Evolutionary conservation across 2,888 invertebrate species (phyloP).

Genomic region (Carcina quercana): DNA sequence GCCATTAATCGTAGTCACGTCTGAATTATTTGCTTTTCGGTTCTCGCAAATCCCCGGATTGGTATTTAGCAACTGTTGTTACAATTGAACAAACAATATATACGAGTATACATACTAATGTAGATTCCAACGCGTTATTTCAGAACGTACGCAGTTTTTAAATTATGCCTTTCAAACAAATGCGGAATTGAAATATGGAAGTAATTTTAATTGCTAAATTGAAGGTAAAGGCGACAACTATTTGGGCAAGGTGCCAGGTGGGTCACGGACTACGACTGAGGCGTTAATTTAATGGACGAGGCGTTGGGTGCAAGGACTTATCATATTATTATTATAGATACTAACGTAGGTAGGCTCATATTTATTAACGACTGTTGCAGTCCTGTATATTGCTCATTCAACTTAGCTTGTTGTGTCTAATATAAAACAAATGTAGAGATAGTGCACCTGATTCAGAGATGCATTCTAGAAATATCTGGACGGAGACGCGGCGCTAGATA

Average conservation of each 20-base stretch:
- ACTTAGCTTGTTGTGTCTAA: too few relatives aligned
- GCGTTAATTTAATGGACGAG: conserved; percentile 1
- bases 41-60: conserved; percentile 6
- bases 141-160: neutral
- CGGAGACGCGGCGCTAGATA: conserved; percentile 1
- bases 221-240: conserved; percentile 10
- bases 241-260: conserved; percentile 12
- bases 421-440: too few relatives aligned
- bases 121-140: too few relatives aligned
- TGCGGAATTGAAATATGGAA: too few relatives aligned
- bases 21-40: conserved; percentile 27
- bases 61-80: too few relatives aligned
- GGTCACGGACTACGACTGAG: conserved; percentile 12
- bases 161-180: neutral
- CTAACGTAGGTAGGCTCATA: too few relatives aligned
- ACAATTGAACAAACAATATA: too few relatives aligned
- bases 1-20: conserved; percentile 39
- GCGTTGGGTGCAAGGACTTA: neutral
- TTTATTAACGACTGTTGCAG: too few relatives aligned
- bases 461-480: conserved; percentile 2
- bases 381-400: too few relatives aligned
- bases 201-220: too few relatives aligned
- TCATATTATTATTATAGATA: conserved; percentile 3
- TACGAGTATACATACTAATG: neutral
- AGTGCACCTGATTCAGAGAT: too few relatives aligned